Evolutionary conservation across 2,888 invertebrate species (phyloP), one percentile per base, ranked within the genome.

Genomic region (Nesidiocoris tenuis): DNA sequence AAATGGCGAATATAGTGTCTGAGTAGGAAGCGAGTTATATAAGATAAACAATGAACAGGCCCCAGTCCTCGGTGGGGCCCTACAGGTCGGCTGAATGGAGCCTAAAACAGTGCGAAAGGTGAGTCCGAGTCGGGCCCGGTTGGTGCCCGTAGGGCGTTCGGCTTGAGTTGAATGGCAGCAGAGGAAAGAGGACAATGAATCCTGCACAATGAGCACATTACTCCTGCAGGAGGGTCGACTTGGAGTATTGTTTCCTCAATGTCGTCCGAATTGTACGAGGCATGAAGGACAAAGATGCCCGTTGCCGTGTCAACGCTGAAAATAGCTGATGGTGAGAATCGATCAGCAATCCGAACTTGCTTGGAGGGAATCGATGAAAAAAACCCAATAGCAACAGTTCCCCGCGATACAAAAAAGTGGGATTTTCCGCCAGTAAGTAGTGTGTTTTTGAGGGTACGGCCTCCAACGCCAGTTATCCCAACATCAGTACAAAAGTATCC

Each of bases 21-120:
- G 65, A 65, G 65, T 65, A 12, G 65, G 65, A 24, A 65, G 25
- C 39, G 65, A 17, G 65, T 65, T 65, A 65, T 65, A 65, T 65
- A 65, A 65, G 65, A 65, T 65, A 65, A 65, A 65, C 65, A 65
- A 65, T 65, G 39, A 39, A 39, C 39, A 39, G 39, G 12, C 3
- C 39, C 39, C 12, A 12, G 12, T 12, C 39, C 12, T 39, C 39
- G 12, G 12, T 39, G 3, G 39, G 39, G 5, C 39, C 39, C 39
- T 12, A 39, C 39, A 39, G 12, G 5, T 39, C 39, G 39, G 12
- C 39, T 39, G 39, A 39, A 39, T 39, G 12, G 39, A 39, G 12
- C 39, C 39, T 39, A 39, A 39, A 39, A 39, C 39, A 39, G 39
- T 39, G 39, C 5, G 39, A 39, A 39, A 39, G 3, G 39, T 39